Percentiles rank a stretch among this genome's conserved stretches.
These are phyloP conservation scores for Brachirus orientalis DNA, from an alignment of 2,113 vertebrate species.

Conservation along the genomic window DNA sequence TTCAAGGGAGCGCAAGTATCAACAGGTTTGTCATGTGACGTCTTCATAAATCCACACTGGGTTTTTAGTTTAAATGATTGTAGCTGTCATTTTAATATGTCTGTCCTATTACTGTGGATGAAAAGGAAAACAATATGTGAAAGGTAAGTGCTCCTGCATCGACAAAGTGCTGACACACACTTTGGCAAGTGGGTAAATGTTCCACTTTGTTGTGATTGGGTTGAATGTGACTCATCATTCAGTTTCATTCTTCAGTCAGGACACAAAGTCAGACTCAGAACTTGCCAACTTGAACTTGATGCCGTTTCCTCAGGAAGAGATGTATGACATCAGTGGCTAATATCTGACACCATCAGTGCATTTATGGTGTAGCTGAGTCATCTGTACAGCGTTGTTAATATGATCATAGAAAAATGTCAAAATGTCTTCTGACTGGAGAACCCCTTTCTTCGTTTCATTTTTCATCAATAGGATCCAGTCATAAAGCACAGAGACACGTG, in stretches of 20 bases:
- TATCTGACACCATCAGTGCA: too few relatives aligned
- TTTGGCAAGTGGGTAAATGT: constrained; percentile 21
- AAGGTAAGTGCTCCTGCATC: neutral
- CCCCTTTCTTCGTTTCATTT: too few relatives aligned
- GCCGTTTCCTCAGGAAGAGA: neutral
- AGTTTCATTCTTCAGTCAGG: constrained; percentile 14
- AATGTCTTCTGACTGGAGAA: too few relatives aligned
- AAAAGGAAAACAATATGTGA: neutral
- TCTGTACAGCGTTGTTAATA: neutral
- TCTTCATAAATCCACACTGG: too few relatives aligned
- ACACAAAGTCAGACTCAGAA: neutral
- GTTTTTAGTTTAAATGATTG: too few relatives aligned
- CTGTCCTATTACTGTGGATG: neutral
- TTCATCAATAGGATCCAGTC: too few relatives aligned
- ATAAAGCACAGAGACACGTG: too few relatives aligned
- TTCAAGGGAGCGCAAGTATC: too few relatives aligned
- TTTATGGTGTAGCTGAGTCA: neutral
- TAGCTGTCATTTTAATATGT: neutral
- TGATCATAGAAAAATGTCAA: neutral
- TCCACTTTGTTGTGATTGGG: constrained; percentile 36
- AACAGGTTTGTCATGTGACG: too few relatives aligned
- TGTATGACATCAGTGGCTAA: neutral
- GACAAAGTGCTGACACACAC: constrained; percentile 45
- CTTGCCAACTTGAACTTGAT: constrained; percentile 1
- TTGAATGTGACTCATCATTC: constrained; percentile 17